phyloP scores from a whole-genome alignment of 2,797 vertebrate genomes.

The Lophotriccus pileatus region DNA sequence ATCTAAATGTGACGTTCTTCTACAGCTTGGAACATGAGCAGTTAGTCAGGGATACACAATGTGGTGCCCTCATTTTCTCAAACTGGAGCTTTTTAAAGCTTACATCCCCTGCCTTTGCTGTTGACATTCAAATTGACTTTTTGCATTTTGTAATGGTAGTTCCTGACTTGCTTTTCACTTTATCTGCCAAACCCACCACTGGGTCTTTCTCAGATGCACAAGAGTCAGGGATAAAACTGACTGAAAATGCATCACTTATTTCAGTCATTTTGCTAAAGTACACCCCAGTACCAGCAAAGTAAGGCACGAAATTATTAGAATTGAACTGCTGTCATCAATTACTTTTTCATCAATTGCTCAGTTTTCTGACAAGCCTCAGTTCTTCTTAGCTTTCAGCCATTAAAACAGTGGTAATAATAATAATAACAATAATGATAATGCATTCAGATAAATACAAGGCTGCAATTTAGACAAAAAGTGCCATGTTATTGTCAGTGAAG shows the following conservation, averaged over 20 bases:
- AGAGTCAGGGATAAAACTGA: conserved; percentile 46
- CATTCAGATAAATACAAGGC: neutral
- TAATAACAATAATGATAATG: neutral
- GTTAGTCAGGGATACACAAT: conserved; percentile 14
- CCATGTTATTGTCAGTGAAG: neutral
- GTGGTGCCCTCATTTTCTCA: conserved; percentile 61
- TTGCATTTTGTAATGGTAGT: conserved; percentile 63
- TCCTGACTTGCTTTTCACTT: conserved; percentile 67
- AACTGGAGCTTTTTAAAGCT: conserved; percentile 45
- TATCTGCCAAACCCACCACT: conserved; percentile 65
- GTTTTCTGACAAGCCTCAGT: conserved; percentile 47
- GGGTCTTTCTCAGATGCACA: conserved; percentile 66
- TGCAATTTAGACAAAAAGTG: neutral
- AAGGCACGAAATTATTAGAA: conserved; percentile 65
- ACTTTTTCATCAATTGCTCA: conserved; percentile 56
- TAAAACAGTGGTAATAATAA: neutral
- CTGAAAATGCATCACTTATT: conserved; percentile 69
- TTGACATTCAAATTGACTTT: conserved; percentile 78
- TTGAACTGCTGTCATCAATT: conserved; percentile 43
- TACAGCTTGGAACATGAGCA: neutral
- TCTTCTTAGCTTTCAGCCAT: conserved; percentile 20
- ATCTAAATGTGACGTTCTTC: conserved; percentile 3
- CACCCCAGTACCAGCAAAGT: conserved; percentile 37
- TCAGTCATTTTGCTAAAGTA: conserved; percentile 68
- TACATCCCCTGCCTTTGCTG: conserved; percentile 32